phyloP scores from a whole-genome alignment of 1,140 invertebrate genomes.

The Penaeus vannamei region DNA sequence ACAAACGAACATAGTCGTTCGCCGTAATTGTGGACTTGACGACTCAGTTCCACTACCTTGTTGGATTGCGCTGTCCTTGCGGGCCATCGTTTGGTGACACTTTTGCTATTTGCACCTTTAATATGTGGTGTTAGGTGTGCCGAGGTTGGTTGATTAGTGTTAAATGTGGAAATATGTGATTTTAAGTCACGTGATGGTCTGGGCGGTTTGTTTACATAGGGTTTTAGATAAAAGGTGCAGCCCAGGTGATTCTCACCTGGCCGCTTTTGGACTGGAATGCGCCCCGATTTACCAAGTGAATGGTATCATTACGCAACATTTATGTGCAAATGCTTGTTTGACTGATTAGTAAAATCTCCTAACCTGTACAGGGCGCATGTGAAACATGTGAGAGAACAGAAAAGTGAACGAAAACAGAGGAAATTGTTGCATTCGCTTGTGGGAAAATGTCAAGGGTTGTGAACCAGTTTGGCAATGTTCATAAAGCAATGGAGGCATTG shows the following conservation, averaged over 20 bases:
- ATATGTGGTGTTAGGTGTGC: background rate
- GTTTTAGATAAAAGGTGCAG: slow-evolving; percentile 28
- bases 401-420: slow-evolving; percentile 4
- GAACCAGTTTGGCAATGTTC: slow-evolving; percentile 37
- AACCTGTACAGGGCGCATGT: no score
- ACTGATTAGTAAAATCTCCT: no score
- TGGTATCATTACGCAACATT: no score
- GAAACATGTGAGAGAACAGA: background rate
- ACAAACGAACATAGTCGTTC: slow-evolving; percentile 52
- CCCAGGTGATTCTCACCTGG: slow-evolving; percentile 51
- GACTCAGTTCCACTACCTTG: slow-evolving; percentile 61
- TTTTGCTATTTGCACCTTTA: slow-evolving; percentile 40
- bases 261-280: slow-evolving; percentile 26
- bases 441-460: slow-evolving; percentile 58
- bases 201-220: slow-evolving; percentile 59
- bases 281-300: background rate
- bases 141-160: slow-evolving; percentile 44
- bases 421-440: background rate
- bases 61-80: slow-evolving; percentile 50
- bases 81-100: slow-evolving; percentile 34
- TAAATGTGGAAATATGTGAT: background rate
- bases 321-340: no score
- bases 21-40: slow-evolving; percentile 61
- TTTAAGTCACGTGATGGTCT: slow-evolving; percentile 47
- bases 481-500: slow-evolving; percentile 30